phyloP scores from a whole-genome alignment of 2,797 vertebrate species.

The Kryptopterus vitreolus region DNA sequence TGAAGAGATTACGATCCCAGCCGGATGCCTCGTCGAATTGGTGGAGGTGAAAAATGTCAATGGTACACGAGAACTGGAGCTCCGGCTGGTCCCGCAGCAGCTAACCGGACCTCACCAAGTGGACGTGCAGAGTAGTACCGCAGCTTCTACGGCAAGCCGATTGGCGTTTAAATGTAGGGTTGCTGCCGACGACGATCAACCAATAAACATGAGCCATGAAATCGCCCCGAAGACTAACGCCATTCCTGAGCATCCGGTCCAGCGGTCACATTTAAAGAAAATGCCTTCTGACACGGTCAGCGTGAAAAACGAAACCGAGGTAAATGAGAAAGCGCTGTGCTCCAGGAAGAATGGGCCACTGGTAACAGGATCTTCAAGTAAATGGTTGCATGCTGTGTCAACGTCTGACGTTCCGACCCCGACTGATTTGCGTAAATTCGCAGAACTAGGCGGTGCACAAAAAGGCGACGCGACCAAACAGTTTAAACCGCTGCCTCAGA shows the following conservation, averaged over 20 bases:
- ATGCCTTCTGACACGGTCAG: conserved; percentile 40
- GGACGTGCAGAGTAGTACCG: conserved; percentile 54
- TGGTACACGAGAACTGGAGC: conserved; percentile 85
- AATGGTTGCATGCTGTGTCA: background rate
- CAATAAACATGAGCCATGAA: conserved; percentile 60
- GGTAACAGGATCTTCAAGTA: conserved; percentile 45
- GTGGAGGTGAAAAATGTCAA: conserved; percentile 91
- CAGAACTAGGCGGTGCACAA: conserved; percentile 11
- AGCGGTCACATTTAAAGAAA: conserved; percentile 43
- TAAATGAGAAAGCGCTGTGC: conserved; percentile 21
- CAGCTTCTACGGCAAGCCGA: conserved; percentile 54
- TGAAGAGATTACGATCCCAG: conserved; percentile 84
- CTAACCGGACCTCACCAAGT: conserved; percentile 62
- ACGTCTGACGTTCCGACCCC: conserved; percentile 31
- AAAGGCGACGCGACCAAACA: conserved; percentile 43
- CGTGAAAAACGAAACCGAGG: conserved; percentile 60
- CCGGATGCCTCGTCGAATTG: conserved; percentile 89
- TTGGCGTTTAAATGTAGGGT: conserved; percentile 60
- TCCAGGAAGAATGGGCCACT: conserved; percentile 41
- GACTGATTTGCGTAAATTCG: conserved; percentile 45
- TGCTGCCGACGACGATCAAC: conserved; percentile 52
- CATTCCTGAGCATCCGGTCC: conserved; percentile 50
- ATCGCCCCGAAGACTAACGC: conserved; percentile 54
- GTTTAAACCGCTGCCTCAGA: conserved; percentile 32
- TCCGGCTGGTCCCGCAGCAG: conserved; percentile 79